Evolutionary conservation across 2,888 invertebrate genomes (phyloP).

Genomic region (Latheticus oryzae): DNA sequence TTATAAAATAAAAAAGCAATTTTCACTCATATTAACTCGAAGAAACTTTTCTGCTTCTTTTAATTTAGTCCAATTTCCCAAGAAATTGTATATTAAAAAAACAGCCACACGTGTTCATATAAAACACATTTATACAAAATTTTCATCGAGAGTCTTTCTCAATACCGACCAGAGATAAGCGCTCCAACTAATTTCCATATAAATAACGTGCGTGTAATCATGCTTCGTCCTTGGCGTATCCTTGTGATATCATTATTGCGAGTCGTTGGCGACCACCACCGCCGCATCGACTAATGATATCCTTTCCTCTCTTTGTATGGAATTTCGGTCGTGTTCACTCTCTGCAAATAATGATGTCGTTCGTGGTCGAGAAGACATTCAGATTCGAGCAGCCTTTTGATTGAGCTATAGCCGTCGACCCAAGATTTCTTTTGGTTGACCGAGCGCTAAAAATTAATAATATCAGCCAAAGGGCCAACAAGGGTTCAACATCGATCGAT

Average conservation of each 20-base stretch:
- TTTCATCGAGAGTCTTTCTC: no score
- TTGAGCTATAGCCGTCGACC: constrained; percentile 46
- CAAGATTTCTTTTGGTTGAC: constrained; percentile 27
- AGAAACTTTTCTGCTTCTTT: no score
- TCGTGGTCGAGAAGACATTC: constrained; percentile 39
- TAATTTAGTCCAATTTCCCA: no score
- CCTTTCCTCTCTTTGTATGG: constrained; percentile 36
- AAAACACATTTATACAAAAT: no score
- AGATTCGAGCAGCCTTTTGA: constrained; percentile 42
- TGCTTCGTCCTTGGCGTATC: constrained; percentile 16
- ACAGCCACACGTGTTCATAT: no score
- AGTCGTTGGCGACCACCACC: constrained; percentile 14
- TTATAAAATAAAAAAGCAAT: no score
- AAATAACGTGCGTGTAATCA: constrained; percentile 20
- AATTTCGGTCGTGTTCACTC: constrained; percentile 40
- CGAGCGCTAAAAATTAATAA: constrained; percentile 37
- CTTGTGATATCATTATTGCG: constrained; percentile 28
- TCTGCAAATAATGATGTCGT: constrained; percentile 43
- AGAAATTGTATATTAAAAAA: no score
- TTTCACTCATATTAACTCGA: no score
- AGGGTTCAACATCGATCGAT: constrained; percentile 19
- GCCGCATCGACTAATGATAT: constrained; percentile 40
- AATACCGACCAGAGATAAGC: no score
- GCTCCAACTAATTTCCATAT: constrained; percentile 24
- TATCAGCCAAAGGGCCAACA: constrained; percentile 26